A percentile compares a stretch with the other conserved stretches of the same genome.
Evolutionary conservation across 92 coral and sea anemone genomes (phyloP).

Genomic region (Umimayanthus kanabou): DNA sequence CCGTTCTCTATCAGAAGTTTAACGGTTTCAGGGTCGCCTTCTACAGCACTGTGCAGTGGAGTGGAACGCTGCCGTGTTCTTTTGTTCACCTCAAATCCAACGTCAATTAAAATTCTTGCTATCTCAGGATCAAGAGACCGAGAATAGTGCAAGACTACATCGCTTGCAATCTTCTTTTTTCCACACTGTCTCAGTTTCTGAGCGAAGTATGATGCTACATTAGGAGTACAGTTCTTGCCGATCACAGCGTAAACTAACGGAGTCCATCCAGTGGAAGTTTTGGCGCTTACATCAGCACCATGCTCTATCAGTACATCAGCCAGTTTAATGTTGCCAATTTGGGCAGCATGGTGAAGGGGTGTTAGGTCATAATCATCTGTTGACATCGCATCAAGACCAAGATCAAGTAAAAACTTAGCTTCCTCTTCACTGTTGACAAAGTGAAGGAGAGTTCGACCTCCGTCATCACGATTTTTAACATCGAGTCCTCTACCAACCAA

Average conservation of each 20-base stretch:
- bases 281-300: constrained; percentile 29
- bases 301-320: constrained; percentile 4
- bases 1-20: not conserved
- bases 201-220: not conserved
- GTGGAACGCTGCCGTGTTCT: not conserved
- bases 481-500: not conserved
- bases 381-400: constrained; percentile 15
- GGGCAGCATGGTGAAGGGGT: constrained; percentile 18
- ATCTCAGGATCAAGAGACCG: no score
- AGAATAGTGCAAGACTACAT: not conserved
- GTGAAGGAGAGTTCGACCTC: not conserved
- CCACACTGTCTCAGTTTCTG: not conserved
- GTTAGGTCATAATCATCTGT: not conserved
- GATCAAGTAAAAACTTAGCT: constrained; percentile 11
- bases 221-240: not conserved
- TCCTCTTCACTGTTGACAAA: not conserved
- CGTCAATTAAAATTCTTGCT: not conserved
- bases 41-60: not conserved
- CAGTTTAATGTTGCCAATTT: not conserved
- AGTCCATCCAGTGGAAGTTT: not conserved
- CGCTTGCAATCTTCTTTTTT: not conserved
- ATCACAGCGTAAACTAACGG: not conserved
- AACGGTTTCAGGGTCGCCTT: not conserved
- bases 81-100: constrained; percentile 1
- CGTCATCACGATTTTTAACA: not conserved